Base-by-base conservation (phyloP, 2,113 vertebrate species). In the Syngnathus scovelli region DNA sequence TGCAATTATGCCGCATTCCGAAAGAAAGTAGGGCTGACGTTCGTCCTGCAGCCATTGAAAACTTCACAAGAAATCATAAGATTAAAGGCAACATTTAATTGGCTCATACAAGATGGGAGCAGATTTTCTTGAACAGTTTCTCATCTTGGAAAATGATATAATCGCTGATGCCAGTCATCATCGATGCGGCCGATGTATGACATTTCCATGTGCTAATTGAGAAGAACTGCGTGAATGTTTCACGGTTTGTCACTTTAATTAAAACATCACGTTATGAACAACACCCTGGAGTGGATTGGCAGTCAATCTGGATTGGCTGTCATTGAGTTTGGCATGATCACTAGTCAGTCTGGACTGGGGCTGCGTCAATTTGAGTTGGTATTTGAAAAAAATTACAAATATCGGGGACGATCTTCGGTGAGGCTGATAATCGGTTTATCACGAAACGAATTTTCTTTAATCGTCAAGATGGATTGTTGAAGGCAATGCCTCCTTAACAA, bases 21-120 rank as follows among this genome's bases (percentile, higher is more conserved):
- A 69, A 83, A 84, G 76, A 73, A 83, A 44, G 38, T 48, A 68
- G 9, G 18, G 68, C 19, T 79, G 82, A 78, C 80, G 79, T 80
- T 81, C 66, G 23, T 72, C 65, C 72, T 46, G 62, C 75, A 83
- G 80, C 70, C 12, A 16, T 54, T 64, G 27, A 23, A 44, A 62
- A 62, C 61, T 15, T 13, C n/a, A 62, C 39, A 3, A 7, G 39
- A 41, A 43, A 41, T 61, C 4, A 13, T 4, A 0, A 21, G 62
- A 58, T 43, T 7, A 37, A 18, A 59, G 59, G 23, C 61, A 43
- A 48, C 63, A 54, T 72, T 81, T 59, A 55, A 55, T 55, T 55
- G 52, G 9, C 27, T 33, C 27, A 15, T 13, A 15, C 55, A 3
- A 58, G 13, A 33, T 54, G 58, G n/a, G 65, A 65, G 56, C 23